Conservation (phyloP, 2,888 invertebrate genomes). For the Notocelia uddmanniana region DNA sequence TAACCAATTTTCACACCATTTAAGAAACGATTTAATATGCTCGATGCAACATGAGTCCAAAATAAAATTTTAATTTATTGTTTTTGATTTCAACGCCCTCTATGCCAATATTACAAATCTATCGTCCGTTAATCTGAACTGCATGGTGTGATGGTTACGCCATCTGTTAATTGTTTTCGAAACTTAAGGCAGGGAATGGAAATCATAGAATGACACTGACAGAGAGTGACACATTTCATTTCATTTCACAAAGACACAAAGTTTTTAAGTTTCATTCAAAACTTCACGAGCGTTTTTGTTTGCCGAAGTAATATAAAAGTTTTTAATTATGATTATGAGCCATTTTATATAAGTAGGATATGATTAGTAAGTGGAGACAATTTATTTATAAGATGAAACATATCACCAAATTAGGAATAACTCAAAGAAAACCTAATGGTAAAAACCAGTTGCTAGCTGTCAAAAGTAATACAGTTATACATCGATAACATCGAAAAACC, state of each 20-base stretch:
- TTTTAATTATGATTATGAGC: not conserved
- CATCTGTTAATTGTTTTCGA: not conserved
- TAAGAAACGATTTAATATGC: no score
- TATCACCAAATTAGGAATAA: not conserved
- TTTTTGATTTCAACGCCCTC: not conserved
- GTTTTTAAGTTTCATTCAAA: no score
- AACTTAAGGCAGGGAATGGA: not conserved
- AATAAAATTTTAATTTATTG: no score
- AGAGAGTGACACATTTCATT: not conserved
- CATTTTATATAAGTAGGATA: not conserved
- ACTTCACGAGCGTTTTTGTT: not conserved
- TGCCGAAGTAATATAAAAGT: not conserved
- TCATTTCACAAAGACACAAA: no score
- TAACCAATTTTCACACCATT: no score
- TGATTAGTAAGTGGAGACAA: not conserved
- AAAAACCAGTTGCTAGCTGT: constrained; percentile 1
- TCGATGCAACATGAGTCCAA: no score
- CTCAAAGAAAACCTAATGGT: not conserved
- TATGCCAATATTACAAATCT: not conserved
- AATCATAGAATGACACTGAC: constrained; percentile 13
- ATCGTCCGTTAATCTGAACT: not conserved
- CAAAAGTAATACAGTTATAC: constrained; percentile 47
- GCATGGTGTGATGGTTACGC: not conserved
- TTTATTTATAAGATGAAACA: not conserved
- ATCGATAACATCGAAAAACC: constrained; percentile 46